phyloP scores from a whole-genome alignment of 2,797 vertebrate genomes.

The Myotis pilosus region DNA sequence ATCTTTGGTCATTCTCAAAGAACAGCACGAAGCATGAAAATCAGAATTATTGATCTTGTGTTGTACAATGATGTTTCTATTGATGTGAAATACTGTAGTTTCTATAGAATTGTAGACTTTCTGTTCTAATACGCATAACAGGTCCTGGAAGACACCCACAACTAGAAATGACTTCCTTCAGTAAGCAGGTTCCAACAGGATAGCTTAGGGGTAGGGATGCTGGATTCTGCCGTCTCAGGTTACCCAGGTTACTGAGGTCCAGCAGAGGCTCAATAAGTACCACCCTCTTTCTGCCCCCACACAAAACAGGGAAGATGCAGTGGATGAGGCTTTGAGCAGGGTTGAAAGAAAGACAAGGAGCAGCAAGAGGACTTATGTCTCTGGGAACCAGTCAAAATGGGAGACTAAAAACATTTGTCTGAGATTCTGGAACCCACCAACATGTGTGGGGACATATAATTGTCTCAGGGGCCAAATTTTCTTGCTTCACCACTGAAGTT shows the following conservation, averaged over 20 bases:
- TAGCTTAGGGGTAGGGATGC: background rate
- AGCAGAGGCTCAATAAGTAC: background rate
- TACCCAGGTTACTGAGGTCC: background rate
- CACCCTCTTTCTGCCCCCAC: background rate
- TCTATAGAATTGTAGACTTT: background rate
- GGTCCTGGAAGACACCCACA: background rate
- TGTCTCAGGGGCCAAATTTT: background rate
- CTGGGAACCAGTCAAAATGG: background rate
- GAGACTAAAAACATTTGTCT: background rate
- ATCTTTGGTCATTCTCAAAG: slow-evolving; percentile 46
- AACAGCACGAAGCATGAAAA: slow-evolving; percentile 26
- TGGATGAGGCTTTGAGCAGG: background rate
- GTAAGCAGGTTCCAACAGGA: background rate
- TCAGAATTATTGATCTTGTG: slow-evolving; percentile 46
- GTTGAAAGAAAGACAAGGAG: background rate
- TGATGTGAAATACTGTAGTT: background rate
- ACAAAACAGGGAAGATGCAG: background rate
- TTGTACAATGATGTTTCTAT: slow-evolving; percentile 36
- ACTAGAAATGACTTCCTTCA: background rate
- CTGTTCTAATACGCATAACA: background rate
- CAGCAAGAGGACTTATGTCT: background rate
- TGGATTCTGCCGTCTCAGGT: background rate
- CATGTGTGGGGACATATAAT: background rate
- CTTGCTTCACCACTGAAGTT: background rate
- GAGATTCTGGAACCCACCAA: background rate